Percentiles rank a stretch among this genome's conserved stretches.
These are phyloP conservation scores for Lophius piscatorius DNA, from an alignment of 2,113 vertebrate genomes.

Conservation along the genomic window DNA sequence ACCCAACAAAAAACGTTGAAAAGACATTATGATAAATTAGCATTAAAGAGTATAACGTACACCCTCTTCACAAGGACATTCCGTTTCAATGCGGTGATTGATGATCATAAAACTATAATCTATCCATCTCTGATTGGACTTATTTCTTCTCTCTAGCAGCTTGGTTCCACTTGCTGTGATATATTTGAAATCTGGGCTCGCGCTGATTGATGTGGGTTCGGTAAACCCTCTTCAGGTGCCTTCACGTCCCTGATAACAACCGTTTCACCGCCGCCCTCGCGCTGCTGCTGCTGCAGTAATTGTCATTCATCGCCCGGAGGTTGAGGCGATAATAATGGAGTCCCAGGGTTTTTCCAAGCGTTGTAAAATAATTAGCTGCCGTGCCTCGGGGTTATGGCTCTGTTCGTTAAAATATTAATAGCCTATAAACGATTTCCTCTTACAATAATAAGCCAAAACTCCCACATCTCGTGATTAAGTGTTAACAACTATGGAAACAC, in stretches of 20 bases:
- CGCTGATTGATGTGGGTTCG: constrained; percentile 22
- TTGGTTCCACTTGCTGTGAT: constrained; percentile 11
- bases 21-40: no score
- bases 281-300: constrained; percentile 67
- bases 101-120: no score
- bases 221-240: constrained; percentile 61
- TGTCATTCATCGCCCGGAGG: constrained; percentile 66
- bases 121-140: no score
- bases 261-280: constrained; percentile 36
- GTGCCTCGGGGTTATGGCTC: constrained; percentile 76
- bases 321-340: constrained; percentile 74
- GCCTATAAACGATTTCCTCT: constrained; percentile 80
- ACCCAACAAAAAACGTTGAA: no score
- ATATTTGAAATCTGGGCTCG: constrained; percentile 21
- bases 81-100: no score
- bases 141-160: no score
- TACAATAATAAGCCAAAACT: constrained; percentile 78
- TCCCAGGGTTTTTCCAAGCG: constrained; percentile 80
- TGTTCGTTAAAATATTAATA: constrained; percentile 82
- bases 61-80: no score
- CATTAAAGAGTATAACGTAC: no score
- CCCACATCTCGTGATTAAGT: constrained; percentile 77
- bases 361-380: constrained; percentile 82
- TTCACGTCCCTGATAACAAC: constrained; percentile 46
- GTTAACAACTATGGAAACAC: constrained; percentile 74